phyloP scores from a whole-genome alignment of 1,140 invertebrate species.

The Branchinecta lindahli region DNA sequence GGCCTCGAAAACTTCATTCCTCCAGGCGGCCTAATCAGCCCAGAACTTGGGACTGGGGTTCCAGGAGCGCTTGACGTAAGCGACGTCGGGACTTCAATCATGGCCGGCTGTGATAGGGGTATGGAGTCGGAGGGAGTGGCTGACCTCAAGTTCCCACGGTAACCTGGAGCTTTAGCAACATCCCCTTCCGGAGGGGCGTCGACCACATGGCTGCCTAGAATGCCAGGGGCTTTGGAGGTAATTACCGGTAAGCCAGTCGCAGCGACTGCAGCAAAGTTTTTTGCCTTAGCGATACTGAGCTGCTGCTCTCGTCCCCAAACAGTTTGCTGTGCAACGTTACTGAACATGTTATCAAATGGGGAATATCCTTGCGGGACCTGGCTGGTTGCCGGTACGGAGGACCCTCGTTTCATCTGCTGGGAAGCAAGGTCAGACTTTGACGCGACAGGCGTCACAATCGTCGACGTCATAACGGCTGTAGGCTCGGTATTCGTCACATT shows the following conservation, averaged over 20 bases:
- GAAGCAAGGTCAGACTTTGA: constrained; percentile 11
- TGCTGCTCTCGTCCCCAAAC: constrained; percentile 17
- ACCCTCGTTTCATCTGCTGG: constrained; percentile 6
- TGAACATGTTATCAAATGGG: constrained; percentile 55
- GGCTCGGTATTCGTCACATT: constrained; percentile 12
- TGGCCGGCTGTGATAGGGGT: not conserved
- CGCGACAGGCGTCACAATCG: constrained; percentile 17
- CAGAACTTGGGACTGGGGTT: constrained; percentile 16
- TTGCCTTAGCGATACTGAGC: constrained; percentile 15
- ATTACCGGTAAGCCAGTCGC: constrained; percentile 23
- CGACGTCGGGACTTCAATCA: constrained; percentile 13
- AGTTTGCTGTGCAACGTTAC: constrained; percentile 30
- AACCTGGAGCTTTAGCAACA: constrained; percentile 63
- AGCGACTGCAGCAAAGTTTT: constrained; percentile 27
- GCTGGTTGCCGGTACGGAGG: not conserved
- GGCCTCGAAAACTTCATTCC: constrained; percentile 9
- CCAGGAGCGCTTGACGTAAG: constrained; percentile 19
- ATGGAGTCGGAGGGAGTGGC: not conserved
- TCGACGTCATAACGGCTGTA: constrained; percentile 25
- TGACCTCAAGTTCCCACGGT: constrained; percentile 37
- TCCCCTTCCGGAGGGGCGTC: constrained; percentile 43
- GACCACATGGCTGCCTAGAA: constrained; percentile 33
- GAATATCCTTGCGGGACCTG: constrained; percentile 46
- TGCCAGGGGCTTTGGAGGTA: constrained; percentile 26
- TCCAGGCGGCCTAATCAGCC: constrained; percentile 7